Percentiles rank a stretch among this genome's conserved stretches.
phyloP scores from a whole-genome alignment of 2,113 vertebrate species.

The Piaya cayana region DNA sequence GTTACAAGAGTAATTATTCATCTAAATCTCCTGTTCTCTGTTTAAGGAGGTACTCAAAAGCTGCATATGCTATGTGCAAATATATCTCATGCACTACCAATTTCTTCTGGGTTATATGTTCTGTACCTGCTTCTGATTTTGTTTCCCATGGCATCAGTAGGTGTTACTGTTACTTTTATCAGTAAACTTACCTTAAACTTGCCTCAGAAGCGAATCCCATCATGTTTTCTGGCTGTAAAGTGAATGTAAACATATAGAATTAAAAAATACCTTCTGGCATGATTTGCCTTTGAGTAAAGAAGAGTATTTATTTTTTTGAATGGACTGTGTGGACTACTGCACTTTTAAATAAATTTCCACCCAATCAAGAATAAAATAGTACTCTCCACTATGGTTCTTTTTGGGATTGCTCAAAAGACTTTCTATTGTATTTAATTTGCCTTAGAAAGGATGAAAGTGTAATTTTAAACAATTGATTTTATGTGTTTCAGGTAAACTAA shows the following conservation, averaged over 20 bases:
- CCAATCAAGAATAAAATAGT: background rate
- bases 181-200: background rate
- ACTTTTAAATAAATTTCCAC: background rate
- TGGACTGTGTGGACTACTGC: background rate
- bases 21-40: background rate
- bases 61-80: background rate
- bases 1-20: background rate
- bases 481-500: constrained; percentile 89
- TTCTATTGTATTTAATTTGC: background rate
- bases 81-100: background rate
- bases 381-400: background rate
- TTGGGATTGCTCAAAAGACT: background rate
- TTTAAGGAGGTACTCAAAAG: background rate
- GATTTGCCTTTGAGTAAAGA: background rate
- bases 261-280: background rate
- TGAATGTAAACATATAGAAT: background rate
- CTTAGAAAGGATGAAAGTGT: background rate
- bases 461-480: background rate
- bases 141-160: background rate
- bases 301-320: background rate
- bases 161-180: background rate
- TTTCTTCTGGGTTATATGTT: background rate
- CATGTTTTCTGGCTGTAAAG: background rate
- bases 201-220: background rate
- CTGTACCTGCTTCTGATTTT: background rate